Evolutionary conservation across 2,888 invertebrate genomes (phyloP).

Genomic region (Clistopyga incitator): DNA sequence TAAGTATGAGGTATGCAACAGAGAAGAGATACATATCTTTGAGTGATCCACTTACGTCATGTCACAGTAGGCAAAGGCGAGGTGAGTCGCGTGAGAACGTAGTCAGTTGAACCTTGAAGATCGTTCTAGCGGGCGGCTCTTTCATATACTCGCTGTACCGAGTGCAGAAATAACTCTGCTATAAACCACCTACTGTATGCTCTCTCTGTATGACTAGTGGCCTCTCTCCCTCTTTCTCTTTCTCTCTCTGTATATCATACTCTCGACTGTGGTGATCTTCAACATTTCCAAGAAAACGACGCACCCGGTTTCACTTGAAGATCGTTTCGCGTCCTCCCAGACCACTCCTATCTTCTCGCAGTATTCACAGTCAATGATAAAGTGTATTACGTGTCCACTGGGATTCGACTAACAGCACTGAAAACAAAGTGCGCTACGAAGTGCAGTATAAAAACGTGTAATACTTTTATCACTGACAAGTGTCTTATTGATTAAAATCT

Average conservation of each 20-base stretch:
- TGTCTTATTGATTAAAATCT: too few species aligned
- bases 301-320: conserved; percentile 15
- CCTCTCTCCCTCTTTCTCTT: conserved; percentile 29
- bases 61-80: conserved; percentile 42
- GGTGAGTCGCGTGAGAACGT: conserved; percentile 65
- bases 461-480: too few species aligned
- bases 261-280: conserved; percentile 20
- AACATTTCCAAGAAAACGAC: conserved; percentile 34
- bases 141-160: conserved; percentile 37
- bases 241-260: conserved; percentile 26
- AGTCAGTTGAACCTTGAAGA: conserved; percentile 62
- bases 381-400: background rate
- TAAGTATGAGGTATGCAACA: conserved; percentile 12
- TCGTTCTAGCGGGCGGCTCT: conserved; percentile 44
- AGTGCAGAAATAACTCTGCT: conserved; percentile 57
- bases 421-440: too few species aligned
- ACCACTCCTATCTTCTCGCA: conserved; percentile 17
- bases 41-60: conserved; percentile 67
- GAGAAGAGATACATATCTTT: conserved; percentile 54
- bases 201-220: conserved; percentile 28
- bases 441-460: too few species aligned
- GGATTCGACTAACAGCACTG: too few species aligned
- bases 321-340: conserved; percentile 26
- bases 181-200: conserved; percentile 39
- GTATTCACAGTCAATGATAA: conserved; percentile 1